phyloP scores from a whole-genome alignment of 2,888 invertebrate genomes.

The Synergus umbraculus region DNA sequence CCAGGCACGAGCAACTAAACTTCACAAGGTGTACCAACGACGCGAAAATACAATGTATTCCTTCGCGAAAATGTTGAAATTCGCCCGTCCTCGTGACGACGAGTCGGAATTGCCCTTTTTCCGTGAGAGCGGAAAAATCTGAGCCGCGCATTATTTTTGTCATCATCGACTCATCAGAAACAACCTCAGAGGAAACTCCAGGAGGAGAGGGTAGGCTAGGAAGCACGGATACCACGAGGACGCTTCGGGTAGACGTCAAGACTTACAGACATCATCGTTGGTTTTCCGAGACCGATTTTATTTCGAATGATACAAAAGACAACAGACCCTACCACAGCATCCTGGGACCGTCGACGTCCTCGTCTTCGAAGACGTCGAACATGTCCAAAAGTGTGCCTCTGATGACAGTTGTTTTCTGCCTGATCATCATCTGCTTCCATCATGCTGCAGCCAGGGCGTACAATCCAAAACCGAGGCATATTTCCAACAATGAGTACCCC shows the following conservation, averaged over 20 bases:
- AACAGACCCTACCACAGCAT: slow-evolving; percentile 16
- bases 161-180: neutral
- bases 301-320: slow-evolving; percentile 38
- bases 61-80: neutral
- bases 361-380: slow-evolving; percentile 37
- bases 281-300: neutral
- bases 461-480: slow-evolving; percentile 25
- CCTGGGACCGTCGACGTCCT: slow-evolving; percentile 29
- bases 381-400: slow-evolving; percentile 19
- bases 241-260: slow-evolving; percentile 15
- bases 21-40: neutral
- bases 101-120: neutral
- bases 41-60: neutral
- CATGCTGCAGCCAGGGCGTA: slow-evolving; percentile 46
- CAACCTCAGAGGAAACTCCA: slow-evolving; percentile 11
- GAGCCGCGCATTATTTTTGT: neutral
- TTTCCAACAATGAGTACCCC: slow-evolving; percentile 50
- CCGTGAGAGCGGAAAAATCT: neutral
- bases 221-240: slow-evolving; percentile 32
- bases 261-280: neutral
- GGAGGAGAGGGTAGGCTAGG: slow-evolving; percentile 15
- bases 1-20: slow-evolving; percentile 16
- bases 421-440: slow-evolving; percentile 39
- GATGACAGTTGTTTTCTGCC: slow-evolving; percentile 32
- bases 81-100: slow-evolving; percentile 14